These are phyloP conservation scores for Perdita meconis DNA, from an alignment of 2,888 invertebrate species.

Conservation along the genomic window DNA sequence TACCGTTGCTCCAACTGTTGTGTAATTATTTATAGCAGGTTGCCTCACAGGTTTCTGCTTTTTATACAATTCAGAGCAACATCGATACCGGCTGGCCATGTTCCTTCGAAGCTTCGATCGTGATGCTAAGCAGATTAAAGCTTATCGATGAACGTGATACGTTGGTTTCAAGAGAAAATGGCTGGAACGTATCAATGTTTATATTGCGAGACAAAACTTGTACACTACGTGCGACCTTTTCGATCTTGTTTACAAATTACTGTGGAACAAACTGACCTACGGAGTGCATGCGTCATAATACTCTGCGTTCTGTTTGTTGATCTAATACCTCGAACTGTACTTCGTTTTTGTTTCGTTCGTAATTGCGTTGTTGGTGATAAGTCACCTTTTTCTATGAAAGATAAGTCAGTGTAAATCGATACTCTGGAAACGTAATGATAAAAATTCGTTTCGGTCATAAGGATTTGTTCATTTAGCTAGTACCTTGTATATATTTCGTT, in stretches of 20 bases:
- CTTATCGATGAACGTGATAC: neutral
- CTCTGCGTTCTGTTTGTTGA: neutral
- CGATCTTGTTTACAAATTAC: neutral
- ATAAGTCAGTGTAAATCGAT: slow-evolving; percentile 12
- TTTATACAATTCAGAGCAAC: neutral
- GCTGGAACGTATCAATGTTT: neutral
- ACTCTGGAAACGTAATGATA: slow-evolving; percentile 25
- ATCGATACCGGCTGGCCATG: neutral
- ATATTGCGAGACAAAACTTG: too few species aligned
- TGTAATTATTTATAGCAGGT: slow-evolving; percentile 1
- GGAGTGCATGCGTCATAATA: neutral
- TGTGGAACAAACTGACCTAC: neutral
- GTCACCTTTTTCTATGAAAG: neutral
- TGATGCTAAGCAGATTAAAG: neutral
- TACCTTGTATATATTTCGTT: slow-evolving; percentile 26
- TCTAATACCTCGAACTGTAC: slow-evolving; percentile 1
- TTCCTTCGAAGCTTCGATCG: slow-evolving; percentile 16
- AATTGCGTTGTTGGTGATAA: neutral
- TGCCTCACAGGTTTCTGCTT: too few species aligned
- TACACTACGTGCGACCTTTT: neutral
- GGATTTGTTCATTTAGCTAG: slow-evolving; percentile 33
- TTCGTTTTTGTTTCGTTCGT: neutral
- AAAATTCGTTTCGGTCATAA: slow-evolving; percentile 17
- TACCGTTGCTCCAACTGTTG: neutral
- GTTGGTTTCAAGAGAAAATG: neutral